phyloP scores from a whole-genome alignment of 2,113 vertebrate species.

The Dromas ardeola region DNA sequence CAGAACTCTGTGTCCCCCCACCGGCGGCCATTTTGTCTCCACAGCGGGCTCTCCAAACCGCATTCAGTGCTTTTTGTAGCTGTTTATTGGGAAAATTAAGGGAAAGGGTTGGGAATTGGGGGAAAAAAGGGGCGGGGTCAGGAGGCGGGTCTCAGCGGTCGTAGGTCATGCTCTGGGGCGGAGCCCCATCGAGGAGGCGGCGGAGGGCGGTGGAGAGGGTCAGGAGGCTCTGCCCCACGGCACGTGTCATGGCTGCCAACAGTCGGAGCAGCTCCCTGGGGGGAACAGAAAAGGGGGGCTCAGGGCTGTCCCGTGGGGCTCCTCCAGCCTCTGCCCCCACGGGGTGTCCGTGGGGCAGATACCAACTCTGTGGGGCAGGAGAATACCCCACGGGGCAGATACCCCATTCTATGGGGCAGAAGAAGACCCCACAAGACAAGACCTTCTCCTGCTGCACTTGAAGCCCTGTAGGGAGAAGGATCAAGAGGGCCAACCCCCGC shows the following conservation, averaged over 20 bases:
- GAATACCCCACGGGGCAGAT: neutral
- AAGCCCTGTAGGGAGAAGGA: neutral
- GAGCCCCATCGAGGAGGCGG: neutral
- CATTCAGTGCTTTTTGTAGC: accelerated
- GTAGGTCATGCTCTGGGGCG: neutral
- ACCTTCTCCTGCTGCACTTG: neutral
- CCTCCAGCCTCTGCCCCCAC: neutral
- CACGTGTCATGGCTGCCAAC: neutral
- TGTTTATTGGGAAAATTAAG: accelerated
- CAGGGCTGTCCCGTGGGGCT: neutral
- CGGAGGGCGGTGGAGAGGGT: neutral
- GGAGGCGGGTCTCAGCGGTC: neutral
- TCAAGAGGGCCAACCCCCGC: neutral
- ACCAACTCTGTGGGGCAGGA: too few species aligned
- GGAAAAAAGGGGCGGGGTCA: too few species aligned
- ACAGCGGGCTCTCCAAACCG: accelerated
- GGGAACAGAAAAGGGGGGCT: neutral
- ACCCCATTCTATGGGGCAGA: too few species aligned
- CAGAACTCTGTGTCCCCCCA: accelerated
- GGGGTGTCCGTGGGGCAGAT: neutral
- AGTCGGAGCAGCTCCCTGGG: neutral
- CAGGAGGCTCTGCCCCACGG: neutral
- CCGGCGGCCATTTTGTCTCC: too few species aligned
- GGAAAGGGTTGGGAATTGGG: too few species aligned
- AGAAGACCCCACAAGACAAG: too few species aligned